phyloP scores from a whole-genome alignment of 2,888 invertebrate species.

The Steromphala cineraria region DNA sequence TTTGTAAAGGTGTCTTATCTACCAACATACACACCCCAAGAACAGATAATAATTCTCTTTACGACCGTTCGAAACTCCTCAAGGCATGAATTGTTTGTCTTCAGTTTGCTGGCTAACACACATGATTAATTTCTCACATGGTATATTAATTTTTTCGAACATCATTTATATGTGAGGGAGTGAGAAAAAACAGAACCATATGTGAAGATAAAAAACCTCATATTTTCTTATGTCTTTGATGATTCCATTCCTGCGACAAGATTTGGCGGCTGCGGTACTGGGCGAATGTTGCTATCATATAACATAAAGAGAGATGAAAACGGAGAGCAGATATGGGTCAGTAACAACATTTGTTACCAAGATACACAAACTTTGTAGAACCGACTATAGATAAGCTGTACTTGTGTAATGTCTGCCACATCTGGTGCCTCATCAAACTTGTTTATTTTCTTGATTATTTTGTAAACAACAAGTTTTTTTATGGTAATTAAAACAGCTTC shows the following conservation, averaged over 20 bases:
- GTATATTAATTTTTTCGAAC: slow-evolving; percentile 1
- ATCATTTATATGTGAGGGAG: not conserved
- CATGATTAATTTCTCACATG: not conserved
- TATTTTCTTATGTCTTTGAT: not conserved
- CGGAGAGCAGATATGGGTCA: not conserved
- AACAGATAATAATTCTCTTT: not conserved
- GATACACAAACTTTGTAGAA: not conserved
- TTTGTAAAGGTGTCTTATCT: not conserved
- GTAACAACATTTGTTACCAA: not conserved
- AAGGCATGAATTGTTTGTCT: not conserved
- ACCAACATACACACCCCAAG: not conserved
- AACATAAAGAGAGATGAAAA: slow-evolving; percentile 3
- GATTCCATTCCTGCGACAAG: not conserved
- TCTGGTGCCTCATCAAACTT: no score
- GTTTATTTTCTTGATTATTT: not conserved
- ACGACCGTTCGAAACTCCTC: not conserved
- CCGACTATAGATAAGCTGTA: no score
- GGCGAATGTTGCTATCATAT: not conserved
- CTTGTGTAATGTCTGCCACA: no score
- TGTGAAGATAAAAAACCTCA: not conserved
- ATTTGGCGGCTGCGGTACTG: not conserved
- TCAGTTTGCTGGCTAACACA: not conserved
- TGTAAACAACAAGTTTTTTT: not conserved
- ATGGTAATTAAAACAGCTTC: not conserved
- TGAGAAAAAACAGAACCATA: not conserved